Base-by-base conservation (phyloP, 37 sponge, comb jelly and placozoan species). In the Halisarca cf. caerulea region DNA sequence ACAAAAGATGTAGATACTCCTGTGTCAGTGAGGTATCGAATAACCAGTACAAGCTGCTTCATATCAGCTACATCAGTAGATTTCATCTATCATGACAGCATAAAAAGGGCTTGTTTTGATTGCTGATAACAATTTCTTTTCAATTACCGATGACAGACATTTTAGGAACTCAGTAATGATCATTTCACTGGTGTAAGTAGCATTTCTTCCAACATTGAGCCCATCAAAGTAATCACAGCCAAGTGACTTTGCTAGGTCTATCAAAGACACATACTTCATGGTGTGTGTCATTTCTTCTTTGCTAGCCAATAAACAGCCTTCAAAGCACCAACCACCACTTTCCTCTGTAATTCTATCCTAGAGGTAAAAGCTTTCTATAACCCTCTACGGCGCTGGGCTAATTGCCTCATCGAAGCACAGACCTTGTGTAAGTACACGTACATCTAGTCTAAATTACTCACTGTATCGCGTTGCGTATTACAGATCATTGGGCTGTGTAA, bases 1-100 rank as follows among this genome's bases (percentile, higher is more conserved):
- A 78, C 14, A 40, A 78, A 40, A 38, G 80, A 20, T 28, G 57
- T 84, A 35, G 54, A 32, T 30, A 54, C 38, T 73, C 74, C 84
- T 43, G 58, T 34, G 24, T 37, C 27, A 24, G 83, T 64, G 20
- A 82, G 28, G 54, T 78, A 78, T 25, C 28, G 72, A 30, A 71
- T 58, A n/a, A 43, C 72, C 43, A 74, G 44, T 42, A n/a, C 34
- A 14, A 68, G 34, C 34, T 30, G 34, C 30, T 68, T 68, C 18
- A 14, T 30, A 15, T 23, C 34, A 11, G 34, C 11, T 14, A 68
- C 17, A 55, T 55, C 57, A 55, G 57, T 55, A 9, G 57, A 11
- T 55, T 17, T 55, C 57, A 55, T 55, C 57, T 55, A 55, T 55
- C 57, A 55, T 55, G 17, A 55, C 11, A 17, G 17, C 11, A 17